Evolutionary conservation across 2,113 vertebrate genomes (phyloP), one percentile per base, ranked within the genome.

Genomic region (Piprites chloris): DNA sequence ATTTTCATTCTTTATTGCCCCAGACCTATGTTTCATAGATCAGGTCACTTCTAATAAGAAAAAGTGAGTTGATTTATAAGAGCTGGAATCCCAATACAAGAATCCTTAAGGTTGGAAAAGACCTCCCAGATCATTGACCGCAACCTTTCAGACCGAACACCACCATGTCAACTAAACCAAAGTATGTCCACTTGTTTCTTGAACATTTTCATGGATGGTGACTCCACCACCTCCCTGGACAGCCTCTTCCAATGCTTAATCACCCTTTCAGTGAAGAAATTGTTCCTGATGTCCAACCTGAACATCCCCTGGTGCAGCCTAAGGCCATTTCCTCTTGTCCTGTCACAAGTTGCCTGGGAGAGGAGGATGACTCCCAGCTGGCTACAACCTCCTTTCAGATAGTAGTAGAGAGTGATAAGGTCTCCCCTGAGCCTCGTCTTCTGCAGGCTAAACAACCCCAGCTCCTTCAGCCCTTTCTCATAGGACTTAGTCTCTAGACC

Each of bases 1-100:
- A 9, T 87, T 96, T 98, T 96, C 94, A 95, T 79, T 96, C 88
- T 89, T 27, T 74, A 75, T 95, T 94, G 73, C 89, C 85, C 53
- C 67, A 69, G 93, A 90, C 90, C 58, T 61, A 80, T 94, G 28
- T 56, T 92, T 20, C 28, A n/a, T 44, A 69, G 95, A 97, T 90
- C 92, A 97, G 95, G 95, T 96, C 65, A 84, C 49, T 83, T 95
- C 42, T 92, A 94, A 86, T 81, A 56, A 30, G 37, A 89, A 87
- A 87, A 96, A 92, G 44, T 58, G 63, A 96, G 67, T 55, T 95
- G 87, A 94, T 97, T 94, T 92, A 84, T 66, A 84, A 97, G 39
- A 56, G 93, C 33, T 16, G 41, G 30, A 53, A 16, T 69, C 14
- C 42, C 15, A 55, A 9, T 27, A 19, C 30, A 37, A 61, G 30